A percentile compares a stretch with the other conserved stretches of the same genome.
Conservation (phyloP, 2,888 invertebrate genomes). For the Tiliacea aurago region DNA sequence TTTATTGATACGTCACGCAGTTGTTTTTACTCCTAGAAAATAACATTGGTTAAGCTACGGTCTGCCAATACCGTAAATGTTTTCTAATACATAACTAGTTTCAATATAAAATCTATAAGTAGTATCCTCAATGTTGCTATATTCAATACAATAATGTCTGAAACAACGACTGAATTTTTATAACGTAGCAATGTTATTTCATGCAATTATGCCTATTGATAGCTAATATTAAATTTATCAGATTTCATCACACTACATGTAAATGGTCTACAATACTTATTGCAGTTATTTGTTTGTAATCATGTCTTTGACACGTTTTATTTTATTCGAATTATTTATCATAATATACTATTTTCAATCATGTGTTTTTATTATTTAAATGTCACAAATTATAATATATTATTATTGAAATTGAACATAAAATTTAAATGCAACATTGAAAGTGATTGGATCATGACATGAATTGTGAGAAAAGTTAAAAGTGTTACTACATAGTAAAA, state of each 20-base stretch:
- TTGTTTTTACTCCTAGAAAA: slow-evolving; percentile 46
- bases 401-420: slow-evolving; percentile 67
- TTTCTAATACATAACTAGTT: slow-evolving; percentile 60
- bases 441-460: slow-evolving; percentile 79
- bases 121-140: slow-evolving; percentile 63
- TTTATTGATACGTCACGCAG: slow-evolving; percentile 52
- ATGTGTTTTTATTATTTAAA: slow-evolving; percentile 73
- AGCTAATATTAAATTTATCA: slow-evolving; percentile 56
- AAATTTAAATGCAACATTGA: slow-evolving; percentile 67
- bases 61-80: slow-evolving; percentile 52
- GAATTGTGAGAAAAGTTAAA: slow-evolving; percentile 74
- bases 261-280: slow-evolving; percentile 52
- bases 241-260: slow-evolving; percentile 63
- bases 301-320: slow-evolving; percentile 66
- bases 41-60: slow-evolving; percentile 50
- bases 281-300: slow-evolving; percentile 61
- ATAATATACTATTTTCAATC: slow-evolving; percentile 71
- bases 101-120: slow-evolving; percentile 54
- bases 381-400: slow-evolving; percentile 77
- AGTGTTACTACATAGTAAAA: slow-evolving; percentile 67
- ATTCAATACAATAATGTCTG: slow-evolving; percentile 55
- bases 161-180: slow-evolving; percentile 61
- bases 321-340: slow-evolving; percentile 71
- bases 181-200: slow-evolving; percentile 54
- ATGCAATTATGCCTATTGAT: slow-evolving; percentile 39